A percentile compares a stretch with the other conserved stretches of the same genome.
phyloP scores from a whole-genome alignment of 2,888 invertebrate species.

The Pelosia muscerda region DNA sequence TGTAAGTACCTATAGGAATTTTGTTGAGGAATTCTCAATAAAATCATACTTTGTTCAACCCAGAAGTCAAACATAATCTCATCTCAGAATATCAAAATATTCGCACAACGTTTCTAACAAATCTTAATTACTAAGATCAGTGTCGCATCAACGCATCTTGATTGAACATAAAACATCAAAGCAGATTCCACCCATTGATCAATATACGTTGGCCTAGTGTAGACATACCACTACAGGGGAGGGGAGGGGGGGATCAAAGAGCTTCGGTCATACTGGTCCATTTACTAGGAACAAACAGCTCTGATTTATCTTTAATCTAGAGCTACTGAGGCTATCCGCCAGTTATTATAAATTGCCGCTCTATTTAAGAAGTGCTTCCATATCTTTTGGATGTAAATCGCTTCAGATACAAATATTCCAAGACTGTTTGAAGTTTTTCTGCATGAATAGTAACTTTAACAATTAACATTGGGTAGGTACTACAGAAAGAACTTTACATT shows the following conservation, averaged over 20 bases:
- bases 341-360: conserved; percentile 6
- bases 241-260: conserved; percentile 50
- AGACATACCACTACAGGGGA: conserved; percentile 22
- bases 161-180: conserved; percentile 23
- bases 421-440: neutral
- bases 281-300: conserved; percentile 42
- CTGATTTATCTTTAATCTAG: conserved; percentile 23
- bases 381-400: conserved; percentile 4
- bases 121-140: neutral
- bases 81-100: neutral
- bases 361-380: conserved; percentile 15
- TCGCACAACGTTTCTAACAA: neutral
- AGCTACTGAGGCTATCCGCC: conserved; percentile 2
- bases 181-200: neutral
- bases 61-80: neutral
- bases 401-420: conserved; percentile 1
- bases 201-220: neutral
- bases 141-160: conserved; percentile 15
- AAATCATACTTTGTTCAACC: no score
- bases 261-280: conserved; percentile 31
- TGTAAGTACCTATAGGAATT: no score
- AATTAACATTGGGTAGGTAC: no score
- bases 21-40: neutral
- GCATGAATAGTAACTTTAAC: neutral
- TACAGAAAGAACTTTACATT: no score